phyloP scores from a whole-genome alignment of 2,113 vertebrate genomes.

The Macrotis lagotis region DNA sequence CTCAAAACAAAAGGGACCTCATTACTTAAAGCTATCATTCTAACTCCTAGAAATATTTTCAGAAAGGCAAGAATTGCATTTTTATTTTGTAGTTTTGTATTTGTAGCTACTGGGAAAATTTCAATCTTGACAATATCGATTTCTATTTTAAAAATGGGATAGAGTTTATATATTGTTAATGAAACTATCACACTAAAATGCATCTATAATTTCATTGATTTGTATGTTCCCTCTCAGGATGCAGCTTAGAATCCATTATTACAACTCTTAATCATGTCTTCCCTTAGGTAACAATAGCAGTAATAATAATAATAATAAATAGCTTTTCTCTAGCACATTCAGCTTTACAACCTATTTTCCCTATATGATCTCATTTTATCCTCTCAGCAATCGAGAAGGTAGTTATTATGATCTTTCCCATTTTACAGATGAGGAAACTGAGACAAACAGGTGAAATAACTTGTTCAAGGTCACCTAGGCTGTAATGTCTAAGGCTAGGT shows the following conservation, averaged over 20 bases:
- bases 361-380: neutral
- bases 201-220: neutral
- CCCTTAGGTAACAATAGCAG: neutral
- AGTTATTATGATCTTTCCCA: neutral
- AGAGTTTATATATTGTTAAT: neutral
- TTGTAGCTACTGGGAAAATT: slow-evolving; percentile 23
- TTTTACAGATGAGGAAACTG: neutral
- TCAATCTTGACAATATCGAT: slow-evolving; percentile 26
- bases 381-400: neutral
- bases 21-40: slow-evolving; percentile 18
- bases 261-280: neutral
- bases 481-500: neutral
- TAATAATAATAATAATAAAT: neutral
- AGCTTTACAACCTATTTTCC: neutral
- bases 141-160: neutral
- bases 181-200: neutral
- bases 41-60: slow-evolving; percentile 50
- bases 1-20: slow-evolving; percentile 32
- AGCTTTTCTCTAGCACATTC: neutral
- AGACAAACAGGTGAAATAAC: neutral
- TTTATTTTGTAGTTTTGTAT: slow-evolving; percentile 17
- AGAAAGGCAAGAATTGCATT: neutral
- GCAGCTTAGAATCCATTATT: neutral
- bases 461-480: neutral
- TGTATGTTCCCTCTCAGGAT: neutral